Base-by-base conservation (phyloP, 2,113 vertebrate genomes). In the Setophaga kirtlandii region DNA sequence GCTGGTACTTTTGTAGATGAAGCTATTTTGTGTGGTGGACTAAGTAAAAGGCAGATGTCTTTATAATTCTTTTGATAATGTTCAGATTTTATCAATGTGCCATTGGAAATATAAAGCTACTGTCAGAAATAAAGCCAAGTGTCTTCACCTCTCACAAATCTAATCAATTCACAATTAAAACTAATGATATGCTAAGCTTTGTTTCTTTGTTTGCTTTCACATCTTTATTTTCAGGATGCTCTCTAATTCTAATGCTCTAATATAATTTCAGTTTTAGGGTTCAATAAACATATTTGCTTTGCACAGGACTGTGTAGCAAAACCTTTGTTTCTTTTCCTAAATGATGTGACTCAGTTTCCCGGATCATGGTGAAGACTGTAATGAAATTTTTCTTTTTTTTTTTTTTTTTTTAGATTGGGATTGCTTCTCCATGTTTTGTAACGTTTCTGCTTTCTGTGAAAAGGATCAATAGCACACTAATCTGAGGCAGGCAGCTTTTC, bases 401-500 rank as follows among this genome's bases (percentile, higher is more conserved):
- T 86, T 39, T 39, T 35, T 58, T 27, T 0, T 25, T 47, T 80
- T 86, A 9, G 2, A n/a, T 90, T 75, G 49, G 3, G 2, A 50
- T 14, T 16, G 1, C 7, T 55, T 81, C 39, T 69, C 5, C 15
- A 75, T n/a, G 6, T 18, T 82, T 60, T 7, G 1, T 9, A 67
- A 44, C 41, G 22, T 21, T 80, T 60, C 49, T 89, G 14, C 27
- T 73, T 69, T 73, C 23, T 68, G 28, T 55, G 23, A 39, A 68
- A 49, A 15, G 1, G 21, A 64, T 59, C 18, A 71, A n/a, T 24
- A 85, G 12, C 31, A 71, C 14, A 44, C 28, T 12, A 70, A 67
- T 20, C 13, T 46, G 12, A 85, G 47, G 11, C 16, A 70, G 44
- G 28, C 0, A 0, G 44, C 6, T 76, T 63, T 80, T 20, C 23